Evolutionary conservation across 2,888 invertebrate species (phyloP), one percentile per base, ranked within the genome.

Genomic region (Nasonia oneida): DNA sequence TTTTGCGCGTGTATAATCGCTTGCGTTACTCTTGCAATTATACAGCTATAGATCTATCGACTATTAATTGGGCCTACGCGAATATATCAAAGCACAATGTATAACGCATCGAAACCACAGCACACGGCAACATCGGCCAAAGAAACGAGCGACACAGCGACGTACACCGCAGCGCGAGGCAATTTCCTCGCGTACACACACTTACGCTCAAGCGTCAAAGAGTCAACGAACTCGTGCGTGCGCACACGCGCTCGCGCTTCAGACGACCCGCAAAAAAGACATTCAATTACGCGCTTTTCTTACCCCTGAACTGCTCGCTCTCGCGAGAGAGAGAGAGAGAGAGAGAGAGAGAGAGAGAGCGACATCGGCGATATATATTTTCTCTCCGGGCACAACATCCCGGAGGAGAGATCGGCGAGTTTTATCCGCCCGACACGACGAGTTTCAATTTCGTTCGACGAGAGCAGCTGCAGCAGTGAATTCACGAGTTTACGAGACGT

Each of bases 221-320:
- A 76, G 86, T 83, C 86, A 71, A 82, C 83, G 86, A 86, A 79
- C 86, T 47, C 57, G 23, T 71, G 73, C n/a, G 61, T 47, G 15
- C 61, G 42, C 47, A 33, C 12, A 12, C n/a, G n/a, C 50, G 18
- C 53, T 15, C 37, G 29, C 53, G 23, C 23, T n/a, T 29, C 53
- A 81, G 81, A 86, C 81, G 57, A 6, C 18, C 47, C 73, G 81
- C 81, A 86, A 84, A 84, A 86, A 84, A 50, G 80, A 70, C 84
- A 78, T 81, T 86, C 86, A 81, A 86, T 86, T 86, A 86, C 83
- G 86, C 80, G 83, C 76, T 57, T 42, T 71, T 67, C 73, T 81
- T 70, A 23, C 53, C 33, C 18, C 53, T n/a, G 57, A 61, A 61
- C 57, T 61, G n/a, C 57, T 3, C 53, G 15, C 53, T 29, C 29